A percentile compares a stretch with the other conserved stretches of the same genome.
Conservation (phyloP, 1,140 invertebrate species). For the Harpegnathos saltator region DNA sequence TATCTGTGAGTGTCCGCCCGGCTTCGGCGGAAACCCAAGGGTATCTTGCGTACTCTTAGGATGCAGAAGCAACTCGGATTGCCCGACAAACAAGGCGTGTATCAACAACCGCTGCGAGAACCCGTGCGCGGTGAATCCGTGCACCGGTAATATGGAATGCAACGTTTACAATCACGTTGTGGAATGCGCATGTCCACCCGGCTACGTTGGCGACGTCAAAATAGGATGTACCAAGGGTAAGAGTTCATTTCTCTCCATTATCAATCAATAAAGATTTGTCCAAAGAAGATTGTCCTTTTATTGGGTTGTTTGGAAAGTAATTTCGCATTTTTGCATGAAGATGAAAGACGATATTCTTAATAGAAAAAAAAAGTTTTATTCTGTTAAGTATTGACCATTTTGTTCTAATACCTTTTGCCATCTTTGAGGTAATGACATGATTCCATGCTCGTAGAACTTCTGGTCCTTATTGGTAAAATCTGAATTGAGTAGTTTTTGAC, state of each 20-base stretch:
- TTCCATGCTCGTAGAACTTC: too few species aligned
- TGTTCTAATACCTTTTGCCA: too few species aligned
- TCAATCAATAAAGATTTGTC: not conserved
- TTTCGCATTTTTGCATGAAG: too few species aligned
- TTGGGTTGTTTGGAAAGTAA: too few species aligned
- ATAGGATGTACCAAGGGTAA: slow-evolving; percentile 89
- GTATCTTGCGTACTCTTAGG: slow-evolving; percentile 91
- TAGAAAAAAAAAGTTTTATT: too few species aligned
- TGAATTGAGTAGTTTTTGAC: too few species aligned
- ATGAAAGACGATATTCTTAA: too few species aligned
- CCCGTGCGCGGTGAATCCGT: slow-evolving; percentile 90
- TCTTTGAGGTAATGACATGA: too few species aligned
- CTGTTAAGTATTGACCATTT: too few species aligned
- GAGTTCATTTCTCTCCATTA: not conserved
- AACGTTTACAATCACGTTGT: slow-evolving; percentile 91
- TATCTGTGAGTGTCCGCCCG: slow-evolving; percentile 92
- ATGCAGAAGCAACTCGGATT: slow-evolving; percentile 91
- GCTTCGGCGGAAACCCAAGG: slow-evolving; percentile 93
- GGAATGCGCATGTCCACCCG: slow-evolving; percentile 92
- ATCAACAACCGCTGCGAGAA: slow-evolving; percentile 92
- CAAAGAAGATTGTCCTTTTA: not conserved
- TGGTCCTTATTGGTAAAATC: too few species aligned
- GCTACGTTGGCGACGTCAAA: slow-evolving; percentile 89
- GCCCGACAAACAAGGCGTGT: slow-evolving; percentile 91
- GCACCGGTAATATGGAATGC: slow-evolving; percentile 90